Evolutionary conservation across 2,113 vertebrate species (phyloP), one percentile per base, ranked within the genome.

Genomic region (Xyliphius kryptos): DNA sequence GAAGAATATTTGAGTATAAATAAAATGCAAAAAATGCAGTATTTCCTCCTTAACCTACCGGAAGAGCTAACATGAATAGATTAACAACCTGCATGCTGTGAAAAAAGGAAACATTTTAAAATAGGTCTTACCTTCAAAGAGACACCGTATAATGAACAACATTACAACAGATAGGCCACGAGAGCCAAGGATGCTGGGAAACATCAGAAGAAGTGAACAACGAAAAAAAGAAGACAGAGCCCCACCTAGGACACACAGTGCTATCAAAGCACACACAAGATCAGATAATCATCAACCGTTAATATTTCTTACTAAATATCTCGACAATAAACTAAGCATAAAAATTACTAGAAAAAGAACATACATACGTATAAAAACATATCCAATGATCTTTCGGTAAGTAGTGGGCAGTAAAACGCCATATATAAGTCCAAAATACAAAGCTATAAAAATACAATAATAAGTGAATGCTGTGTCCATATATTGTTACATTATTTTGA

Each of bases 51-150:
- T n/a, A n/a, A n/a, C n/a, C n/a, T n/a, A n/a, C n/a, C n/a, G n/a
- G n/a, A n/a, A n/a, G n/a, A n/a, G n/a, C n/a, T n/a, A n/a, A n/a
- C n/a, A n/a, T n/a, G n/a, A n/a, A n/a, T n/a, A n/a, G n/a, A n/a
- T n/a, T n/a, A n/a, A n/a, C n/a, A n/a, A n/a, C n/a, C n/a, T n/a
- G n/a, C n/a, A n/a, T n/a, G n/a, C n/a, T n/a, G n/a, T n/a, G n/a
- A n/a, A n/a, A n/a, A n/a, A n/a, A n/a, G n/a, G n/a, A n/a, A n/a
- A n/a, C n/a, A n/a, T n/a, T n/a, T n/a, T n/a, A n/a, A n/a, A n/a
- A n/a, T n/a, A n/a, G n/a, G n/a, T n/a, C n/a, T n/a, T n/a, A 96
- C 93, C 93, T 0, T 58, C 69, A n/a, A 81, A 89, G 67, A 95
- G 77, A n/a, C 83, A 71, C 0, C 83, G 76, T 1, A 95, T 46